Conservation (phyloP, 2,797 vertebrate species). For the Enteromius afrohamiltoni region DNA sequence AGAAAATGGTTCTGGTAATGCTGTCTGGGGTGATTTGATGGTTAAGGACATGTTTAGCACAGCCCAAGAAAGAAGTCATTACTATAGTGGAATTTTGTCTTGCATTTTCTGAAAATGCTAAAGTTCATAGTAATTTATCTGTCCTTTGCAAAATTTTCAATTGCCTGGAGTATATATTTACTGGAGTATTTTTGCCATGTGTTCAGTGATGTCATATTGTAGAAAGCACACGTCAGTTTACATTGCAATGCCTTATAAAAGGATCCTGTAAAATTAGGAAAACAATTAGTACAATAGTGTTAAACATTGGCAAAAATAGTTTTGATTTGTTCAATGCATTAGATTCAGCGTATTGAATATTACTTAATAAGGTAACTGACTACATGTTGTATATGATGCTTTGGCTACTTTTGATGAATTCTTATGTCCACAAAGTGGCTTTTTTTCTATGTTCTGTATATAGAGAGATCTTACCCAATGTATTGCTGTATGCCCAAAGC, state of each 20-base stretch:
- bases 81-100: conserved; percentile 1
- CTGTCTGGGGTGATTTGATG: conserved; percentile 41
- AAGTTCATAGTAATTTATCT: conserved; percentile 7
- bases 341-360: not conserved
- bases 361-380: not conserved
- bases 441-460: too few species aligned
- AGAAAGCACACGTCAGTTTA: not conserved
- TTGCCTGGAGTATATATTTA: not conserved
- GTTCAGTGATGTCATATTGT: not conserved
- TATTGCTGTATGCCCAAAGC: too few species aligned
- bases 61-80: conserved; percentile 31
- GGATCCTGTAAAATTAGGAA: not conserved
- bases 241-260: not conserved
- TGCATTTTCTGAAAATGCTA: not conserved
- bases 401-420: not conserved
- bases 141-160: conserved; percentile 9
- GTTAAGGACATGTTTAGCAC: conserved; percentile 46
- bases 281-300: not conserved
- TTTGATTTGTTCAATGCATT: not conserved
- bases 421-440: not conserved
- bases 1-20: conserved; percentile 42
- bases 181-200: not conserved
- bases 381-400: not conserved
- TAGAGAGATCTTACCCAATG: too few species aligned
- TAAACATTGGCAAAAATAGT: not conserved